Evolutionary conservation across 2,888 invertebrate genomes (phyloP), one percentile per base, ranked within the genome.

Genomic region (Euzophera pinguis): DNA sequence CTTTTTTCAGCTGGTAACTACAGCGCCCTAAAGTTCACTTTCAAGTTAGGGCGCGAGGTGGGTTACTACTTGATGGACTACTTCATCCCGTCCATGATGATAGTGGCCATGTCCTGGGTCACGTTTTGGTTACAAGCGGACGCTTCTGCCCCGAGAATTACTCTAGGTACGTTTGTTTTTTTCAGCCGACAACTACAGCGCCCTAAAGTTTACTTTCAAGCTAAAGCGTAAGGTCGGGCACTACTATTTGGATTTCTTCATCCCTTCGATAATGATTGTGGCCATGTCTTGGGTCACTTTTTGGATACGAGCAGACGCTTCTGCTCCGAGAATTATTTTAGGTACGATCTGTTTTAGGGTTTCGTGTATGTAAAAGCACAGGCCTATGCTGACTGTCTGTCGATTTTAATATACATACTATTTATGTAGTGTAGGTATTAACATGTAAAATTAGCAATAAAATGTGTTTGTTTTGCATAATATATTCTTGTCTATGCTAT

Each of bases 121-220:
- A 95, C 96, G 0, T 97, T 97, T 75, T 97, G 96, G 96, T 80
- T 97, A 54, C 96, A 96, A 78, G 95, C 96, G 49, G 96, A 96
- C 73, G 96, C 96, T 37, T 93, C 96, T n/a, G 94, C 96, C 1
- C 96, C 96, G 10, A 91, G 96, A 67, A 95, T 95, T 50, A 95
- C 95, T 53, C 84, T 96, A 67, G 96, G 96, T 35, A 14, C 53
- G 10, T 52, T 50, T 47, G 37, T 57, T 9, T 53, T 48, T 92
- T 91, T 45, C 87, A 95, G 96, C 94, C 65, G 96, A 96, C 17
- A 95, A 96, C 76, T 96, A 95, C 80, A 96, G 96, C 71, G 93
- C 94, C 0, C 89, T 96, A 13, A 93, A 93, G 54, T 95, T 97
- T 69, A 94, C 94, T 2, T 95, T 96, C 66, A 94, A 94, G 69